A percentile compares a stretch with the other conserved stretches of the same genome.
phyloP scores from a whole-genome alignment of 2,113 vertebrate genomes.

The Ptyas mucosa region DNA sequence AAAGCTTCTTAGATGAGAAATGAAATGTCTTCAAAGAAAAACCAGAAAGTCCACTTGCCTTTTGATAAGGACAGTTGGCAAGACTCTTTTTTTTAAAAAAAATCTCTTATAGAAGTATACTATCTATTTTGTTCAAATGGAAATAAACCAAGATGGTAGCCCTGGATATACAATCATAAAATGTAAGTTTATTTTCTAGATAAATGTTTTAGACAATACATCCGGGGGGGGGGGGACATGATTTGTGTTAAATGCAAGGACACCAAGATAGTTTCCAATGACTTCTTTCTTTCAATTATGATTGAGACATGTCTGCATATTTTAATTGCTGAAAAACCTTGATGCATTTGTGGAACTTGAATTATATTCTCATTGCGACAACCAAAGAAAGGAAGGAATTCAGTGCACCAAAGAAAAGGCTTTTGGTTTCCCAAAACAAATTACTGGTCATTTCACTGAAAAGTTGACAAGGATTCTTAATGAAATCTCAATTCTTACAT shows the following conservation, averaged over 20 bases:
- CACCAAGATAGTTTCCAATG: neutral
- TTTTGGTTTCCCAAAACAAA: neutral
- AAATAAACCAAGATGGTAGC: neutral
- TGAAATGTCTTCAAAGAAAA: no score
- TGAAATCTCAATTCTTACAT: slow-evolving; percentile 75
- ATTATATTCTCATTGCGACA: neutral
- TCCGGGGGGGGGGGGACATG: neutral
- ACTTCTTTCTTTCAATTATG: neutral
- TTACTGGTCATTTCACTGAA: neutral
- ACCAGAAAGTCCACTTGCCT: no score
- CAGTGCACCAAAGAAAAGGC: neutral
- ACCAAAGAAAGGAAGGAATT: slow-evolving; percentile 20
- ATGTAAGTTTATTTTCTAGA: neutral
- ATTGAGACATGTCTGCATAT: neutral
- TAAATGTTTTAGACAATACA: neutral
- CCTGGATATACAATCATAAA: neutral
- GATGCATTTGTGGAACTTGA: neutral
- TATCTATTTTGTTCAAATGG: neutral
- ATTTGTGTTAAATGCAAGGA: neutral
- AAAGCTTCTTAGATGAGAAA: no score
- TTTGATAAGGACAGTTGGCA: neutral
- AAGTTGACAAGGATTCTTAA: neutral
- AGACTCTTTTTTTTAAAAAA: neutral
- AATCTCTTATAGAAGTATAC: neutral
- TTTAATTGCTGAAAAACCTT: neutral